phyloP scores from a whole-genome alignment of 1,140 invertebrate species.

The Caenorhabditis latens region DNA sequence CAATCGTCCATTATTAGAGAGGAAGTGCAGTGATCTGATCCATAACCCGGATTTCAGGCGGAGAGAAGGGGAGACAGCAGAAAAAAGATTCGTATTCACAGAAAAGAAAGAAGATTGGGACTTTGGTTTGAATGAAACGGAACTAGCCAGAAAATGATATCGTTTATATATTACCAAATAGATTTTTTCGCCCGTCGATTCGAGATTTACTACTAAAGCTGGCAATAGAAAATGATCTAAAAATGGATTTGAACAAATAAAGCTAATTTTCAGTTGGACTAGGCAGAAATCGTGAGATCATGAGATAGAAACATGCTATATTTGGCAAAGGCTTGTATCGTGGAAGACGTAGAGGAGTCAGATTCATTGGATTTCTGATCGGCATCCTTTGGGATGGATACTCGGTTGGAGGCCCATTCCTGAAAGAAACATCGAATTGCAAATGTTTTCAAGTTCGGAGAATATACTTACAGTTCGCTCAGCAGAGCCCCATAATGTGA shows the following conservation, averaged over 20 bases:
- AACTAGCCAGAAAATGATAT: slow-evolving; percentile 49
- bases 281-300: slow-evolving; percentile 46
- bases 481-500: slow-evolving; percentile 71
- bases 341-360: slow-evolving; percentile 27
- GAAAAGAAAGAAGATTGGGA: not conserved
- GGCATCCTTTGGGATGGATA: slow-evolving; percentile 27
- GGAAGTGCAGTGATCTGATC: slow-evolving; percentile 24
- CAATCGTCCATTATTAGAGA: not conserved
- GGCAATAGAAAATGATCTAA: slow-evolving; percentile 36
- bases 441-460: no score
- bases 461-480: slow-evolving; percentile 27
- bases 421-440: not conserved
- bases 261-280: slow-evolving; percentile 4
- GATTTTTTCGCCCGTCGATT: slow-evolving; percentile 16
- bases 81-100: not conserved
- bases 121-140: not conserved
- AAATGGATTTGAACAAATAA: not conserved
- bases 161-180: not conserved
- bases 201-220: slow-evolving; percentile 43
- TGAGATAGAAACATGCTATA: slow-evolving; percentile 59
- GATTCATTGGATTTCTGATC: slow-evolving; percentile 59
- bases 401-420: slow-evolving; percentile 37
- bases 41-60: slow-evolving; percentile 7
- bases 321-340: slow-evolving; percentile 51
- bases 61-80: not conserved